These are phyloP conservation scores for Apis florea DNA, from an alignment of 1,140 invertebrate genomes.

Conservation along the genomic window DNA sequence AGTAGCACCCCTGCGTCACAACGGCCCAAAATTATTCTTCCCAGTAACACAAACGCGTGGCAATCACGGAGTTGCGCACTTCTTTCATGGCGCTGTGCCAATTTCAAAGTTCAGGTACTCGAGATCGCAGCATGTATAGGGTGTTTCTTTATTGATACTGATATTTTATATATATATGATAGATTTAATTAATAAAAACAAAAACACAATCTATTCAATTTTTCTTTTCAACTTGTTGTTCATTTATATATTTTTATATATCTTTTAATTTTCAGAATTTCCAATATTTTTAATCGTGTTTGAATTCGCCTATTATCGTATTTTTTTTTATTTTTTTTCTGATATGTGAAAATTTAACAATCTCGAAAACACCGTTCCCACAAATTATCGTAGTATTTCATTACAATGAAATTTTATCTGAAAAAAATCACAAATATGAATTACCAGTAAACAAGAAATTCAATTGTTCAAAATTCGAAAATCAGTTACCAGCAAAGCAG, in stretches of 20 bases:
- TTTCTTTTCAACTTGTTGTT: not conserved
- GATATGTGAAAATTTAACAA: not conserved
- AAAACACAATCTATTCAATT: not conserved
- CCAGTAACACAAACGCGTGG: slow-evolving; percentile 42
- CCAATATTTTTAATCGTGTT: too few relatives aligned
- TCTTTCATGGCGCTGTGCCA: slow-evolving; percentile 51
- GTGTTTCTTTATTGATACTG: slow-evolving; percentile 12
- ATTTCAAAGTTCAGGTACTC: slow-evolving; percentile 54
- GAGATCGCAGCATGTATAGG: not conserved
- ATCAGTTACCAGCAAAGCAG: not conserved
- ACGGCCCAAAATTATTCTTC: slow-evolving; percentile 59
- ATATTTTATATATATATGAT: not conserved
- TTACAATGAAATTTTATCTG: too few relatives aligned
- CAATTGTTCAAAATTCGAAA: not conserved
- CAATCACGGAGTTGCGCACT: slow-evolving; percentile 51
- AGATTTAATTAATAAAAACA: not conserved
- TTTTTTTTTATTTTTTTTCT: not conserved
- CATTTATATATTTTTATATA: not conserved
- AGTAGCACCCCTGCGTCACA: slow-evolving; percentile 23
- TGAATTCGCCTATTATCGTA: too few relatives aligned
- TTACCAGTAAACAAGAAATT: not conserved
- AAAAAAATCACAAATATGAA: not conserved
- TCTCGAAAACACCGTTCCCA: not conserved
- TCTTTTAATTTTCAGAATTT: not conserved
- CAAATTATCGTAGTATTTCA: not conserved